Conservation (phyloP, 2,888 invertebrate genomes). For the Leptinotarsa haldemani region DNA sequence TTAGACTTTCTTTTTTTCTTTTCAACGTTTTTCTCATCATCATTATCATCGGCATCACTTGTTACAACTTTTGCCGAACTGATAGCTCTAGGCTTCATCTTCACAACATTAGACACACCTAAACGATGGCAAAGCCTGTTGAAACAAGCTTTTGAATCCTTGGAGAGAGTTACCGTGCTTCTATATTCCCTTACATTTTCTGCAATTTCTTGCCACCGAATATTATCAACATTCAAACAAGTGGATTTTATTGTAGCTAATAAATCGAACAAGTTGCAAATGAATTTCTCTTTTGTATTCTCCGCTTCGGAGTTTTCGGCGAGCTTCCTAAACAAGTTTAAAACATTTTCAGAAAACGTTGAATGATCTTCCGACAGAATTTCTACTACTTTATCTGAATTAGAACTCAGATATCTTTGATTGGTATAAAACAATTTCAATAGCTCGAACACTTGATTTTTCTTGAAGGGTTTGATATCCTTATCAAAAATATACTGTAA, state of each 20-base stretch:
- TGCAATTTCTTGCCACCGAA: conserved; percentile 65
- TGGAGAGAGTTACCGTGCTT: conserved; percentile 61
- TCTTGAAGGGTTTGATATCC: conserved; percentile 73
- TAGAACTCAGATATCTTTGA: conserved; percentile 65
- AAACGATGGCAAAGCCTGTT: conserved; percentile 65
- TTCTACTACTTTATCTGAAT: conserved; percentile 54
- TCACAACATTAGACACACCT: conserved; percentile 60
- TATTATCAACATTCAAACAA: conserved; percentile 56
- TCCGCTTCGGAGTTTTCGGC: conserved; percentile 60
- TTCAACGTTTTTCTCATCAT: conserved; percentile 39
- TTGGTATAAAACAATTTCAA: conserved; percentile 75
- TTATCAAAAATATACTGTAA: conserved; percentile 72
- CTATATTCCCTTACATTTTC: conserved; percentile 62
- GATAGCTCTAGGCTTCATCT: conserved; percentile 52
- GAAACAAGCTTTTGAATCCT: conserved; percentile 66
- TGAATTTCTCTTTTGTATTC: conserved; percentile 71
- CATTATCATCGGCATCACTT: conserved; percentile 45
- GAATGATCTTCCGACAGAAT: conserved; percentile 66
- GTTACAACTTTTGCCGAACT: conserved; percentile 50
- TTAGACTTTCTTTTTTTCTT: conserved; percentile 59
- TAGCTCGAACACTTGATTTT: conserved; percentile 76
- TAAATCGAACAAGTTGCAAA: conserved; percentile 69
- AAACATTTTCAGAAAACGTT: conserved; percentile 65
- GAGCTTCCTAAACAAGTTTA: conserved; percentile 62
- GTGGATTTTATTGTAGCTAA: conserved; percentile 68